These are phyloP conservation scores for Neopipo cinnamomea DNA, from an alignment of 2,113 vertebrate species.

Conservation along the genomic window DNA sequence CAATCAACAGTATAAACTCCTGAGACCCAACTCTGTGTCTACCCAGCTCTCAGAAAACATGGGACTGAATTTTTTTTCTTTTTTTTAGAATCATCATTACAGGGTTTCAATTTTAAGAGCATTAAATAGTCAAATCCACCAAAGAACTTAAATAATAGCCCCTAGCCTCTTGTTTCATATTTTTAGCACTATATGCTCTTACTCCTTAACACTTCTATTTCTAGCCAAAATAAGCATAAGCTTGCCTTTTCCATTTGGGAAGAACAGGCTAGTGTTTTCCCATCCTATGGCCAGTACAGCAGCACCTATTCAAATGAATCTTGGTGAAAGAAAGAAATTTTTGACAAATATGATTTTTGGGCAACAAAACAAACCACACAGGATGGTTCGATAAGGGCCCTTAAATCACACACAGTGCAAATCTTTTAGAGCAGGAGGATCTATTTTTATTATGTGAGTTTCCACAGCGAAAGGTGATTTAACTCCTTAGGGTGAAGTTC, in stretches of 20 bases:
- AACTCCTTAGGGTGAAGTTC: conserved; percentile 52
- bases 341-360: not conserved
- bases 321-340: not conserved
- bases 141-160: not conserved
- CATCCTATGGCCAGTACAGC: not conserved
- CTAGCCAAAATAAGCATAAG: not conserved
- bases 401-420: conserved; percentile 36
- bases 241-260: not conserved
- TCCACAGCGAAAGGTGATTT: conserved; percentile 45
- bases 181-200: conserved; percentile 5
- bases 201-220: not conserved
- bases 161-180: not conserved
- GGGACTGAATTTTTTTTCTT: not conserved
- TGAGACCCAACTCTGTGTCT: not conserved
- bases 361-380: not conserved
- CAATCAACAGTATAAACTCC: not conserved
- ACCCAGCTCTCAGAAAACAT: not conserved
- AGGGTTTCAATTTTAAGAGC: not conserved
- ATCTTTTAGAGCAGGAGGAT: conserved; percentile 13
- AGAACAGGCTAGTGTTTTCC: not conserved
- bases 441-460: conserved; percentile 55
- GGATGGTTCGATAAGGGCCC: not conserved
- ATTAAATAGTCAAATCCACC: not conserved
- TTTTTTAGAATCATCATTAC: not conserved
- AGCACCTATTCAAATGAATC: not conserved